A percentile compares a stretch with the other conserved stretches of the same genome.
Evolutionary conservation across 2,888 invertebrate genomes (phyloP).

Genomic region (Epinotia nisella): DNA sequence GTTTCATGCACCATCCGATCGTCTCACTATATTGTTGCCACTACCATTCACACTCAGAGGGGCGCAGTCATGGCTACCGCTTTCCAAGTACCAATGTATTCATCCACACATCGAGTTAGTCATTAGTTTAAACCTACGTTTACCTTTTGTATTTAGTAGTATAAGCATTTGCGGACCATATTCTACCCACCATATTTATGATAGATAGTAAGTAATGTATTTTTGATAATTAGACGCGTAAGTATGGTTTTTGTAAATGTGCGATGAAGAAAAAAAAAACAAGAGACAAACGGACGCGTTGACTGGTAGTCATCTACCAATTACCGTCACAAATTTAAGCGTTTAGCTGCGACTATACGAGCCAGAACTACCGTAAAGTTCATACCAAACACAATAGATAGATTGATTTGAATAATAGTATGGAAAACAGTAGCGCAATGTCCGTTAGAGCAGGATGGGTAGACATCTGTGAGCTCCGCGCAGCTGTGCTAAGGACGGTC

Average conservation of each 20-base stretch:
- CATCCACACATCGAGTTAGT: not conserved
- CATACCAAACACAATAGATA: constrained; percentile 50
- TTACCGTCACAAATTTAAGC: not conserved
- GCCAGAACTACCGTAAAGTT: constrained; percentile 35
- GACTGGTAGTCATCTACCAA: not conserved
- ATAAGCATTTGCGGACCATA: not conserved
- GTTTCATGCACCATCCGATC: not conserved
- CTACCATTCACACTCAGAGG: not conserved
- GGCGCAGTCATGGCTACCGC: constrained; percentile 4
- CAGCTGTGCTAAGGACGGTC: constrained; percentile 83
- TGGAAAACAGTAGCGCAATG: constrained; percentile 62
- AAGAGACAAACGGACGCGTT: too few relatives aligned
- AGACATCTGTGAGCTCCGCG: constrained; percentile 68
- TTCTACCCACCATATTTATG: not conserved
- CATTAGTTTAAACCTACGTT: not conserved
- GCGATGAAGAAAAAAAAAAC: not conserved
- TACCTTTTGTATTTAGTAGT: too few relatives aligned
- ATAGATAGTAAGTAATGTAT: too few relatives aligned
- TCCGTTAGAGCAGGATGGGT: constrained; percentile 70
- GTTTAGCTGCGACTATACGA: not conserved
- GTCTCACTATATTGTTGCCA: not conserved
- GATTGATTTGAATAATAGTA: constrained; percentile 63
- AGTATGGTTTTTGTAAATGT: not conserved
- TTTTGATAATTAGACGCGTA: too few relatives aligned
- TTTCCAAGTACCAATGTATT: not conserved